Conservation (phyloP, 1,140 invertebrate genomes). For the Drosophila equinoxialis region DNA sequence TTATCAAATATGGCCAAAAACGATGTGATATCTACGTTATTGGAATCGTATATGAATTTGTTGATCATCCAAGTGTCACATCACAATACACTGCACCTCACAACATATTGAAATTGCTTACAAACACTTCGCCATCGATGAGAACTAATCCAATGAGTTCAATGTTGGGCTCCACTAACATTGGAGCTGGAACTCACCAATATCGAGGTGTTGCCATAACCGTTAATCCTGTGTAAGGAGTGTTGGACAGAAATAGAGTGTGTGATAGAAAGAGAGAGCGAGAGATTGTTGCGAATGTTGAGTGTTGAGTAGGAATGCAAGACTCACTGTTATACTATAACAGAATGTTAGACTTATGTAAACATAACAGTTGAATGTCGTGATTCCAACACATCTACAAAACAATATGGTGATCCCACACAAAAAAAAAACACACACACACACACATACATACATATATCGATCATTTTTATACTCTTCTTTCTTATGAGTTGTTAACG, state of each 20-base stretch:
- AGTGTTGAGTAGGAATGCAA: slow-evolving; percentile 37
- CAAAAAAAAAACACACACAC: no score
- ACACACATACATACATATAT: neutral
- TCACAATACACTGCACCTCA: neutral
- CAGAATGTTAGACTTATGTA: neutral
- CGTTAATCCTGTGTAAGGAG: no score
- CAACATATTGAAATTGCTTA: neutral
- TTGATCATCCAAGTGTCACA: neutral
- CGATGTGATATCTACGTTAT: slow-evolving; percentile 54
- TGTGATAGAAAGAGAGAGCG: neutral
- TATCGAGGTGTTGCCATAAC: slow-evolving; percentile 34
- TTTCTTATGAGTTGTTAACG: neutral
- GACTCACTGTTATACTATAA: slow-evolving; percentile 42
- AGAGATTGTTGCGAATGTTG: no score
- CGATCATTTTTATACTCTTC: neutral
- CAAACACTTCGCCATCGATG: slow-evolving; percentile 51
- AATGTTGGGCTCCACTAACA: slow-evolving; percentile 14
- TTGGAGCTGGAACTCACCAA: slow-evolving; percentile 63
- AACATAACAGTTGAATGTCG: slow-evolving; percentile 47
- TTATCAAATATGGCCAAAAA: slow-evolving; percentile 30
- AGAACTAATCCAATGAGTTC: slow-evolving; percentile 66
- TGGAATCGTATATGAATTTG: slow-evolving; percentile 23
- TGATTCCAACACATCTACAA: slow-evolving; percentile 49
- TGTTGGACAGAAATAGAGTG: no score
- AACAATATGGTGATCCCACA: neutral